Percentiles rank a stretch among this genome's conserved stretches.
Conservation (phyloP, 2,888 invertebrate genomes). For the Danaus chrysippus region DNA sequence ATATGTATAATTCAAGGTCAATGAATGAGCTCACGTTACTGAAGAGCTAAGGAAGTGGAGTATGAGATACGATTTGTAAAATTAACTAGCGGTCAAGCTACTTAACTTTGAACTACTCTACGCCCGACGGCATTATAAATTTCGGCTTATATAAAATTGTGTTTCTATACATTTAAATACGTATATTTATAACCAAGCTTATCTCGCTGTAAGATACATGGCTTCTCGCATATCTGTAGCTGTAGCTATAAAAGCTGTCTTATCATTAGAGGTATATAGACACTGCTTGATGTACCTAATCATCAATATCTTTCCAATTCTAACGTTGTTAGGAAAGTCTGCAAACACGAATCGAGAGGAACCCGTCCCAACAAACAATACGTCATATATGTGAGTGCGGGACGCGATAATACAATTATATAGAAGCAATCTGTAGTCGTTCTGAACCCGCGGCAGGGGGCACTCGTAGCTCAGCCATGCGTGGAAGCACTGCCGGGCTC, state of each 20-base stretch:
- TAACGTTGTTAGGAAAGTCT: conserved; percentile 16
- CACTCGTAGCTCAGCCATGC: conserved; percentile 75
- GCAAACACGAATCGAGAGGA: conserved; percentile 37
- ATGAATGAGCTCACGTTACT: conserved; percentile 10
- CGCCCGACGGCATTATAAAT: no score
- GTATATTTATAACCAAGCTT: not conserved
- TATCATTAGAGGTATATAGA: not conserved
- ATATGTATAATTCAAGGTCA: conserved; percentile 14
- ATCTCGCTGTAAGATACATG: no score
- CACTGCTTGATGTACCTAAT: not conserved
- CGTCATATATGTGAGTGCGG: conserved; percentile 48
- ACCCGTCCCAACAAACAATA: conserved; percentile 31
- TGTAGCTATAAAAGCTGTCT: no score
- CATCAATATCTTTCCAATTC: not conserved
- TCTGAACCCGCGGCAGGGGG: conserved; percentile 46
- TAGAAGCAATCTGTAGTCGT: conserved; percentile 53
- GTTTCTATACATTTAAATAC: not conserved
- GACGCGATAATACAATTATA: conserved; percentile 70
- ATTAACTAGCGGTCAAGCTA: conserved; percentile 20
- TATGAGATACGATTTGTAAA: conserved; percentile 9
- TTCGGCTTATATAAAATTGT: not conserved
- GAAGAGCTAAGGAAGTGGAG: conserved; percentile 15
- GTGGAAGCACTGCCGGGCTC: conserved; percentile 83
- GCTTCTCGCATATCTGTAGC: no score
- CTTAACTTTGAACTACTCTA: conserved; percentile 11